Base-by-base conservation (phyloP, 2,888 invertebrate genomes). In the Zygothrica quintamaculata region DNA sequence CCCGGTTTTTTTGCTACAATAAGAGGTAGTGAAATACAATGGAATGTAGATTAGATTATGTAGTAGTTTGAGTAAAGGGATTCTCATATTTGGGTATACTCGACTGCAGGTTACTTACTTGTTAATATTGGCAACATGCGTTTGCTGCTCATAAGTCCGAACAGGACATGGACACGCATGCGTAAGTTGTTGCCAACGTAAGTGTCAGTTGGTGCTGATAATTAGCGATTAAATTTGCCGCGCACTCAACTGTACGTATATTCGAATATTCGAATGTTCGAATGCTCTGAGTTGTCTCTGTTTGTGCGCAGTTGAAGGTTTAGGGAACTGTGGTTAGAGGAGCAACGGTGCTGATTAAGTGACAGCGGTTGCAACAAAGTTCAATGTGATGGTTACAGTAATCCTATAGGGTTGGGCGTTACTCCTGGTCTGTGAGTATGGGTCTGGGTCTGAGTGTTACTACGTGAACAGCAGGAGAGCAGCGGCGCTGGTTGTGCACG, bases 161-260 rank as follows among this genome's bases (percentile, higher is more conserved):
- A 58, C 65, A 68, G 68, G 82, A 69, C 75, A 58, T 48, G 62
- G 71, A 88, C 85, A 85, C 88, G 86, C 88, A 88, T 82, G 88
- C 84, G 79, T 79, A 87, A 87, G 78, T 78, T 85, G 73, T 84
- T 82, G 86, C 70, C 88, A 74, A 58, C 85, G 88, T 87, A 87
- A 87, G 77, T 88, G 88, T 85, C 85, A 88, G 81, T 84, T 65
- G 80, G 56, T 39, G 66, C 74, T 71, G 85, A 88, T 88, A 87
- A 85, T 85, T 87, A 87, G 77, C 86, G 86, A 85, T 82, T 87
- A 82, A 65, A 76, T 47, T 74, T 61, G 68, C 77, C 67, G 67
- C 61, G 77, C 51, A 71, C 69, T 57, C 85, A 62, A 77, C 82
- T 84, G 77, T 84, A 77, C 78, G 59, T 42, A 46, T 50, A 44